Percentiles rank a stretch among this genome's conserved stretches.
Conservation (phyloP, 2,888 invertebrate species). For the Trissolcus japonicus region DNA sequence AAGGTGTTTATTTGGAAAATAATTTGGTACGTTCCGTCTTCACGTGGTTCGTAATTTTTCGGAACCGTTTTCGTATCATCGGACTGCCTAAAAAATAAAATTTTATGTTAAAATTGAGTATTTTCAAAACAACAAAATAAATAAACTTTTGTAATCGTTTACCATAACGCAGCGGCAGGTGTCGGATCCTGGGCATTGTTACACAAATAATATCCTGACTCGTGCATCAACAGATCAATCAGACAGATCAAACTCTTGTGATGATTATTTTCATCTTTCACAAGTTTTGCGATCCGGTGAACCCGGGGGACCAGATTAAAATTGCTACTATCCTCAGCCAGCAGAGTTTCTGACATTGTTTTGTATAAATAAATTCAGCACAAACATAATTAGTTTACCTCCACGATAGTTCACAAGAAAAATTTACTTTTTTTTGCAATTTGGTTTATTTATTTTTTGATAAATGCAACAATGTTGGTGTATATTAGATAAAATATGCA, state of each 20-base stretch:
- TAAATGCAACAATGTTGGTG: no score
- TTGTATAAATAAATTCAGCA: no score
- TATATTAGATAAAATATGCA: no score
- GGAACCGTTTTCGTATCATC: slow-evolving; percentile 11
- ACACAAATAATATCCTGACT: slow-evolving; percentile 23
- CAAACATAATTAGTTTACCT: no score
- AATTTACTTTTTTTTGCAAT: no score
- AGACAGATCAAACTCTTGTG: slow-evolving; percentile 22
- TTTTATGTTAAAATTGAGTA: neutral
- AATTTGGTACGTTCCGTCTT: slow-evolving; percentile 24
- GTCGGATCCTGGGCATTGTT: slow-evolving; percentile 4
- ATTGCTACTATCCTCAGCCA: slow-evolving; percentile 36
- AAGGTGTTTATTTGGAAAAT: slow-evolving; percentile 11
- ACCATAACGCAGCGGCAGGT: slow-evolving; percentile 22
- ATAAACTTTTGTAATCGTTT: slow-evolving; percentile 1
- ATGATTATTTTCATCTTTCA: slow-evolving; percentile 30
- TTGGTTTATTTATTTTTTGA: no score
- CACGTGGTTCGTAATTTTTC: slow-evolving; percentile 6
- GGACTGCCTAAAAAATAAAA: slow-evolving; percentile 21
- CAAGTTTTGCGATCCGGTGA: slow-evolving; percentile 5
- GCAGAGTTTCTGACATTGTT: slow-evolving; percentile 21
- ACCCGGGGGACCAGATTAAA: slow-evolving; percentile 36
- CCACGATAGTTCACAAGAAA: no score
- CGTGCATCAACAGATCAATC: slow-evolving; percentile 31
- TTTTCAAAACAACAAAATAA: no score